phyloP scores from a whole-genome alignment of 2,888 invertebrate species.

The Cotesia congregata region DNA sequence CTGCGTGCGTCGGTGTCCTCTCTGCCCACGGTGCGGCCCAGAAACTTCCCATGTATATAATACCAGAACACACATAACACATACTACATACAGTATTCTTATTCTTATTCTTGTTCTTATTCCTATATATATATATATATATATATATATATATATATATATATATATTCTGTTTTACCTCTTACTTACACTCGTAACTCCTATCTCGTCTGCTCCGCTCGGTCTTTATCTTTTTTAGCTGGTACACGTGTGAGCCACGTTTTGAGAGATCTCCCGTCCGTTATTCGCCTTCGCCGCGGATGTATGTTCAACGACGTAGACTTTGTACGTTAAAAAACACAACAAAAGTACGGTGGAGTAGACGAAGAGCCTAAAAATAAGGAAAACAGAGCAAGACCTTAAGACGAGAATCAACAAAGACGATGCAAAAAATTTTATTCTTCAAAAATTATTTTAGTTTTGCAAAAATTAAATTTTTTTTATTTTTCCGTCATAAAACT shows the following conservation, averaged over 20 bases:
- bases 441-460: too few relatives aligned
- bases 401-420: too few relatives aligned
- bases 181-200: conserved; percentile 12
- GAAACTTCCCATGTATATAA: too few relatives aligned
- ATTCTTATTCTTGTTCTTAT: too few relatives aligned
- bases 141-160: too few relatives aligned
- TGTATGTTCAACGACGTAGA: neutral
- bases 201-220: conserved; percentile 18
- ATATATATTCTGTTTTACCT: neutral
- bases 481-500: too few relatives aligned
- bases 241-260: conserved; percentile 32
- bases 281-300: neutral
- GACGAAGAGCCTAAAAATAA: neutral
- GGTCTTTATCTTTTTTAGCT: neutral
- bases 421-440: too few relatives aligned
- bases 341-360: neutral
- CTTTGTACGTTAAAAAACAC: neutral
- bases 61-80: neutral
- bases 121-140: too few relatives aligned
- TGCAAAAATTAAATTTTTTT: too few relatives aligned
- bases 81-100: conserved; percentile 23
- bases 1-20: conserved; percentile 27
- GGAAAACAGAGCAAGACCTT: neutral
- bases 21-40: conserved; percentile 4
- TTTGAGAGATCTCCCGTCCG: conserved; percentile 38